Base-by-base conservation (phyloP, 2,113 vertebrate species). In the Xiphorhynchus elegans region DNA sequence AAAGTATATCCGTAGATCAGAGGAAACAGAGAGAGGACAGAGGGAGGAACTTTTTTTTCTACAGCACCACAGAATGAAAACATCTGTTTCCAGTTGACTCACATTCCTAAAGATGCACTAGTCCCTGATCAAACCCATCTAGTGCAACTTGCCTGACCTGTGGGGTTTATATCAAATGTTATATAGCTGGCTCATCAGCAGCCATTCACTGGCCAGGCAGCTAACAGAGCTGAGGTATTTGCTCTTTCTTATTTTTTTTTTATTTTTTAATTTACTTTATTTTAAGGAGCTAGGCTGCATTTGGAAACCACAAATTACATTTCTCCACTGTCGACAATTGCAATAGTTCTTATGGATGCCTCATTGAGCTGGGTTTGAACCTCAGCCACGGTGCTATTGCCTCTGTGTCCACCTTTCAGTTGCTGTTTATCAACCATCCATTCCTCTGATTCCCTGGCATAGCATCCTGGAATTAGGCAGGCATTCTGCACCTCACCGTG, bases 61-160 rank as follows among this genome's bases (percentile, higher is more conserved):
- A 13, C 10, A 89, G 5, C n/a, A 74, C 44, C 23, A 24, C 39
- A 75, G 24, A 81, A 75, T 26, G 44, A 87, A 93, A 95, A 84
- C 76, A 87, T 84, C 56, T 92, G 77, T 92, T 83, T 87, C 58
- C 56, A 68, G 66, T 18, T 62, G n/a, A 77, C 26, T 91, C 35
- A 35, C 62, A 66, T 84, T 77, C 89, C 55, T 87, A 79, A 91
- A 87, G 60, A 68, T 49, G 13, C 47, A 29, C 39, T 39, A 55
- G 18, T 20, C 19, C 21, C 92, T 91, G 72, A 89, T 92, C 77
- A 95, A 95, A 84, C 31, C 56, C 84, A 73, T 53, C 31, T 75
- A 79, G 25, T 8, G 46, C 10, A 40, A 26, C 44, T 46, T 68
- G 35, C 13, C 53, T 82, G 67, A 69, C 15, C 49, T 64, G 13